These are phyloP conservation scores for Cremastinae sp. DNA, from an alignment of 2,888 invertebrate genomes.

Conservation along the genomic window DNA sequence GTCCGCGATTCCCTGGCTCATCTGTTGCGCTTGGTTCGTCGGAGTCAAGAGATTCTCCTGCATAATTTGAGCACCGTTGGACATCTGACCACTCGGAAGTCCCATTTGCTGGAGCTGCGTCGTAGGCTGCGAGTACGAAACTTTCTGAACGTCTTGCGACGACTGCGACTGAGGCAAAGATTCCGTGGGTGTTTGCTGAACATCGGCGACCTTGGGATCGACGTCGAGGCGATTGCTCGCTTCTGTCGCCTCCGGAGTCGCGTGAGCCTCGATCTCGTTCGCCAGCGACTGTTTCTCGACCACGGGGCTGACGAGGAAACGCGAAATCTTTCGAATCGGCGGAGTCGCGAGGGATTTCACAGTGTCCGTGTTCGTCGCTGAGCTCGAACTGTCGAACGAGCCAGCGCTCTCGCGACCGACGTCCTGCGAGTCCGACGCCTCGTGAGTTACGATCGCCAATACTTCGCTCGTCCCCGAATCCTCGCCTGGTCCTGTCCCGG, in stretches of 20 bases:
- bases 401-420: conserved; percentile 10
- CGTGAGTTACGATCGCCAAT: conserved; percentile 48
- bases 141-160: conserved; percentile 55
- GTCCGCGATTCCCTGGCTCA: conserved; percentile 48
- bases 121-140: conserved; percentile 56
- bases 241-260: not conserved
- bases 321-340: conserved; percentile 87
- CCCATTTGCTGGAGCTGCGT: conserved; percentile 47
- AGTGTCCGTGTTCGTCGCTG: conserved; percentile 55
- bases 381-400: conserved; percentile 24
- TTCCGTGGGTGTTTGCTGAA: not conserved
- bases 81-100: conserved; percentile 36
- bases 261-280: conserved; percentile 48
- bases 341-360: conserved; percentile 77
- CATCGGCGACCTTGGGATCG: conserved; percentile 8
- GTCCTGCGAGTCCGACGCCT: conserved; percentile 61
- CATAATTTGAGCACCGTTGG: conserved; percentile 63
- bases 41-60: conserved; percentile 65
- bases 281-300: conserved; percentile 82
- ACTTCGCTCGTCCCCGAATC: conserved; percentile 51
- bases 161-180: not conserved
- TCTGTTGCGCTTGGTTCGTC: conserved; percentile 59
- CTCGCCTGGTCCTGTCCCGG: conserved; percentile 30
- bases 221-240: conserved; percentile 1
- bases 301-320: conserved; percentile 92